These are phyloP conservation scores for Coregonus suidteri DNA, from an alignment of 2,797 vertebrate genomes.

Conservation along the genomic window DNA sequence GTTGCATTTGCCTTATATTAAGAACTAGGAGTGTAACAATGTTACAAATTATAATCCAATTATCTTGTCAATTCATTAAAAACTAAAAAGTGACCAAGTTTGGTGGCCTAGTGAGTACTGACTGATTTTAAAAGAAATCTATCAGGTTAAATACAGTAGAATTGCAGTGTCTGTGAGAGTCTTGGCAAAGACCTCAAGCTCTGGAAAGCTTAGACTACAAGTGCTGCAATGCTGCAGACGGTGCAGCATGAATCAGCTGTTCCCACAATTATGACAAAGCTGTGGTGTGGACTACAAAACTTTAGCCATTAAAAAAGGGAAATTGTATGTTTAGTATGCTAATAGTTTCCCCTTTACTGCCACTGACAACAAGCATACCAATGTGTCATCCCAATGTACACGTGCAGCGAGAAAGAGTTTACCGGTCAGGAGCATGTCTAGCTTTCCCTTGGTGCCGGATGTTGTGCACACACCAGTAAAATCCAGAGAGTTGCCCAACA, in stretches of 20 bases:
- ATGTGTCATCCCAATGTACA: background rate
- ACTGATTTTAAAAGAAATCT: background rate
- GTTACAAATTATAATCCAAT: background rate
- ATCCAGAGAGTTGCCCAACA: constrained; percentile 94
- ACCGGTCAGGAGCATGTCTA: constrained; percentile 84
- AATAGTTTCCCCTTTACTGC: no score
- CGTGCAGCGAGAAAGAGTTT: constrained; percentile 40
- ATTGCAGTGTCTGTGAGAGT: background rate
- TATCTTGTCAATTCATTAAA: background rate
- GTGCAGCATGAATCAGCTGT: constrained; percentile 78
- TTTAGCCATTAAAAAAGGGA: background rate
- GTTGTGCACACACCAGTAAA: constrained; percentile 95
- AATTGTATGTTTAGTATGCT: background rate
- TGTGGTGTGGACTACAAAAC: constrained; percentile 20
- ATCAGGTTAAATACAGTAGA: background rate
- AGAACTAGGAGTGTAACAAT: background rate
- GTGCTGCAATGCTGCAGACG: constrained; percentile 27
- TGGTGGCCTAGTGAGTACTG: background rate
- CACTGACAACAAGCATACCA: background rate
- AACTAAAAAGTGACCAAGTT: background rate
- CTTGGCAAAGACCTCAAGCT: constrained; percentile 54
- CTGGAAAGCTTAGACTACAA: constrained; percentile 21
- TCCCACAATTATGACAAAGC: constrained; percentile 54
- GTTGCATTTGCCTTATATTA: background rate
- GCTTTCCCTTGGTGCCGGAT: constrained; percentile 81